Percentiles rank a stretch among this genome's conserved stretches.
phyloP scores from a whole-genome alignment of 2,113 vertebrate species.

The Rhinolophus ferrumequinum region DNA sequence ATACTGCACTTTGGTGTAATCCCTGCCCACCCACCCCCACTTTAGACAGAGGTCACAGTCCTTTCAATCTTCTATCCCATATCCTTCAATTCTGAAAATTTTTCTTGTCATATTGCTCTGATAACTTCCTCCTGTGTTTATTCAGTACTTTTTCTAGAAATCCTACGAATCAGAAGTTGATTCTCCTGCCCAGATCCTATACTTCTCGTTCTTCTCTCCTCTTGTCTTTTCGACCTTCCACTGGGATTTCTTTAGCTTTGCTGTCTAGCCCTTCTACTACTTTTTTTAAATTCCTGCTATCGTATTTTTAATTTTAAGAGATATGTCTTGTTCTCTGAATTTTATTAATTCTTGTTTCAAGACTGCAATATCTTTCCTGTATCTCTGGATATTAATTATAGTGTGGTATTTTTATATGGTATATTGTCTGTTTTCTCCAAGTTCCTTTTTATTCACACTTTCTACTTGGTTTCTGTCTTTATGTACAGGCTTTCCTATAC shows the following conservation, averaged over 20 bases:
- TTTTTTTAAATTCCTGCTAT: neutral
- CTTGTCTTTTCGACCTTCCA: neutral
- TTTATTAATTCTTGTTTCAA: conserved; percentile 8
- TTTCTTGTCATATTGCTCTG: neutral
- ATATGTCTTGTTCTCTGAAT: neutral
- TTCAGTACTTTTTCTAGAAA: neutral
- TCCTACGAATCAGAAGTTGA: neutral
- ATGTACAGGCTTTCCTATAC: neutral
- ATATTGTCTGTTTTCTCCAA: neutral
- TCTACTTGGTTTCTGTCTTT: conserved; percentile 6
- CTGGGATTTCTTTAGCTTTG: neutral
- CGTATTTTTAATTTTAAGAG: neutral
- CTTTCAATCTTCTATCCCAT: neutral
- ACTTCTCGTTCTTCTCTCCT: neutral
- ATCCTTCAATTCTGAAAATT: neutral
- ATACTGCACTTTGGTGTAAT: neutral
- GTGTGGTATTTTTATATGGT: neutral
- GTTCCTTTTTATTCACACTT: neutral
- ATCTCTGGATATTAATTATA: neutral
- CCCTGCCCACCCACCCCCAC: too few relatives aligned
- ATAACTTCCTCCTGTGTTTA: neutral
- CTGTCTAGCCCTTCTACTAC: neutral
- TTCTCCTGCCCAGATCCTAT: neutral
- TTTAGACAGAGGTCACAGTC: neutral
- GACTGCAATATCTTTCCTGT: neutral